Conservation (phyloP, 2,113 vertebrate species). For the Podarcis raffonei region DNA sequence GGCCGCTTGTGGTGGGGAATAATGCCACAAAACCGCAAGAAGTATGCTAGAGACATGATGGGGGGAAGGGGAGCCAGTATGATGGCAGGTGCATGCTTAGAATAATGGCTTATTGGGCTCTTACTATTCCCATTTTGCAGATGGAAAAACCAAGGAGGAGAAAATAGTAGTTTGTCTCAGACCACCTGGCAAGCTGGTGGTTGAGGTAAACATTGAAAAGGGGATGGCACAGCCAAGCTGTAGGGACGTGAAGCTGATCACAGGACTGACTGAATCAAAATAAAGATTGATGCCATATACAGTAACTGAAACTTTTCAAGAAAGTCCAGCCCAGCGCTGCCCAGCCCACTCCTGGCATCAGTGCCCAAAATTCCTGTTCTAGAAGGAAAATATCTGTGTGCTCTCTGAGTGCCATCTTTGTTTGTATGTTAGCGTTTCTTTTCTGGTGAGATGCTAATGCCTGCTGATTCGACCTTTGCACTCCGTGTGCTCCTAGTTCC, state of each 20-base stretch:
- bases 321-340: neutral
- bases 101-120: neutral
- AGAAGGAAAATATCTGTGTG: neutral
- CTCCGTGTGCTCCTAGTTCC: slow-evolving; percentile 47
- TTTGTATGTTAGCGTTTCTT: slow-evolving; percentile 34
- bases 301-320: neutral
- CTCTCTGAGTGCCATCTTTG: neutral
- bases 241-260: neutral
- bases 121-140: neutral
- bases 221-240: neutral
- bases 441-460: slow-evolving; percentile 22
- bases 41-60: neutral
- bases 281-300: neutral
- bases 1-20: neutral
- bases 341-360: neutral
- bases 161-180: neutral
- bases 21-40: neutral
- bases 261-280: neutral
- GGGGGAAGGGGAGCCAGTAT: neutral
- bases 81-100: neutral
- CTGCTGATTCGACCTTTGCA: slow-evolving; percentile 26
- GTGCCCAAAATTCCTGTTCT: neutral
- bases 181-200: neutral
- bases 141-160: neutral
- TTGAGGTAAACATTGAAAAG: neutral